A percentile compares a stretch with the other conserved stretches of the same genome.
These are phyloP conservation scores for Oligia latruncula DNA, from an alignment of 2,888 invertebrate species.

Conservation along the genomic window DNA sequence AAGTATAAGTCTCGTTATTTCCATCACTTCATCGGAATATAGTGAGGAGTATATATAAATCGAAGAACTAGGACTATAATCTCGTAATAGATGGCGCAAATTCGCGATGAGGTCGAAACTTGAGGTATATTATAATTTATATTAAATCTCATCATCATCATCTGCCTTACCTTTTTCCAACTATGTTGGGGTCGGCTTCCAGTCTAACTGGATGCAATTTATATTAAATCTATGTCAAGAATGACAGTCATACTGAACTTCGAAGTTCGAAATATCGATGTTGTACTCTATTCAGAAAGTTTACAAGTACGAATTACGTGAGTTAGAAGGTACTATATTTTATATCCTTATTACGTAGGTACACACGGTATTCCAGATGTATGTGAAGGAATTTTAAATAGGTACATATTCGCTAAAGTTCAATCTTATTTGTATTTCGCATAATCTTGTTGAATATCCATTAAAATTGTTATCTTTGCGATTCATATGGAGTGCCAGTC, in stretches of 20 bases:
- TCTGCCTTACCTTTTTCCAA: too few relatives aligned
- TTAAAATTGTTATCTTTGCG: neutral
- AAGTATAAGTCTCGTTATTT: neutral
- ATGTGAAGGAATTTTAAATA: slow-evolving; percentile 15
- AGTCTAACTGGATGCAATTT: neutral
- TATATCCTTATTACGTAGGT: neutral
- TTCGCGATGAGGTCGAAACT: neutral
- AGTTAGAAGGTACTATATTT: neutral
- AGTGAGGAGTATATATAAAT: slow-evolving; percentile 10
- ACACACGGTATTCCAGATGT: neutral
- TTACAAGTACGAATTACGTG: too few relatives aligned
- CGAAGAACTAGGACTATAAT: neutral
- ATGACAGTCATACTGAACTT: too few relatives aligned
- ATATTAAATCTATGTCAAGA: neutral
- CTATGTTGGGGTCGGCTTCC: too few relatives aligned
- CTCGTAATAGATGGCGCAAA: neutral
- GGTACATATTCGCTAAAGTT: slow-evolving; percentile 6
- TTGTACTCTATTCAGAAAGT: too few relatives aligned
- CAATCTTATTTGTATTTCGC: slow-evolving; percentile 23
- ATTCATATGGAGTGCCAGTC: neutral
- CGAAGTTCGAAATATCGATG: too few relatives aligned
- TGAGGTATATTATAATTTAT: slow-evolving; percentile 18
- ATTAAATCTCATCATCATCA: too few relatives aligned
- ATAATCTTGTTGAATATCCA: slow-evolving; percentile 14
- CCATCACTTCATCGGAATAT: slow-evolving; percentile 2